Conservation (phyloP, 2,888 invertebrate species). For the Tigriopus californicus region DNA sequence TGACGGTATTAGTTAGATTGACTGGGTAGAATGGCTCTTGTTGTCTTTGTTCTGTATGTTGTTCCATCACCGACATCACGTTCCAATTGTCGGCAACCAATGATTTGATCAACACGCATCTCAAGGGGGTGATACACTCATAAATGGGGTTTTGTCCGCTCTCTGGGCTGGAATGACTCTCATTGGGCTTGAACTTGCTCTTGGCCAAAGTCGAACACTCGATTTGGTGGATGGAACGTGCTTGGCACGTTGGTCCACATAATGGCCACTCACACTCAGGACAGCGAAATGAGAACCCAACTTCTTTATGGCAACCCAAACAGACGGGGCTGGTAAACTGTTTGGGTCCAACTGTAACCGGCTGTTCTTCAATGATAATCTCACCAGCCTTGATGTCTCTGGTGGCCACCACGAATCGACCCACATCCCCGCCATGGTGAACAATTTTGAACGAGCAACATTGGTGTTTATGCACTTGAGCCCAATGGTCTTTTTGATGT, state of each 20-base stretch:
- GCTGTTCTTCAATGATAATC: slow-evolving; percentile 5
- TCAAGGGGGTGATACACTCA: slow-evolving; percentile 18
- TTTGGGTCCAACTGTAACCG: slow-evolving; percentile 6
- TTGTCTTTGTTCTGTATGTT: slow-evolving; percentile 18
- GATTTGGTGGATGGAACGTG: neutral
- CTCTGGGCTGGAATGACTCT: neutral
- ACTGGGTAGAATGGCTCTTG: slow-evolving; percentile 17
- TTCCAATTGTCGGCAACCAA: slow-evolving; percentile 18
- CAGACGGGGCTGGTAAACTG: neutral
- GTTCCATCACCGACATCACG: slow-evolving; percentile 19
- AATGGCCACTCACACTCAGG: slow-evolving; percentile 6
- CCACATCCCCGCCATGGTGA: neutral
- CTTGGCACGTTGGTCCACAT: neutral
- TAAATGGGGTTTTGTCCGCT: slow-evolving; percentile 17
- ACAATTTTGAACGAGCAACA: slow-evolving; percentile 7
- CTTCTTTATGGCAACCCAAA: slow-evolving; percentile 6
- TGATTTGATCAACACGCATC: slow-evolving; percentile 19
- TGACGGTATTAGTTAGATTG: slow-evolving; percentile 19
- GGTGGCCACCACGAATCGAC: slow-evolving; percentile 1
- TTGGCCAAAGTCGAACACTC: neutral
- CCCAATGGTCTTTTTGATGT: slow-evolving; percentile 7
- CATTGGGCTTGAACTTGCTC: neutral
- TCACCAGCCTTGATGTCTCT: slow-evolving; percentile 4
- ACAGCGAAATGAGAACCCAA: neutral
- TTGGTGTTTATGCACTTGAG: neutral